A percentile compares a stretch with the other conserved stretches of the same genome.
phyloP scores from a whole-genome alignment of 1,140 invertebrate genomes.

The Sycophaga agraensis region DNA sequence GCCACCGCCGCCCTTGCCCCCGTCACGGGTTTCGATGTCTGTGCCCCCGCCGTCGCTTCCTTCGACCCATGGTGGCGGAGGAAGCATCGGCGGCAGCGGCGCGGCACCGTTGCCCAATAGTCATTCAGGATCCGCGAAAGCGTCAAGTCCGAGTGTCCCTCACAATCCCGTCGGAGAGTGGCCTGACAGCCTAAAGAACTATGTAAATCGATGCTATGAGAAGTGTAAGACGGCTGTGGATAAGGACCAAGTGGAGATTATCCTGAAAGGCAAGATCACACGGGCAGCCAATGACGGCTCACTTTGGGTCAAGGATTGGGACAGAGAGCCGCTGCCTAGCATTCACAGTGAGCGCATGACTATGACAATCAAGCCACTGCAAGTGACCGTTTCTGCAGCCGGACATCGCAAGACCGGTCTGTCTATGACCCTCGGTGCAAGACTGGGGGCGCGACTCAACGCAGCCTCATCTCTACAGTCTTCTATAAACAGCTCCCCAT shows the following conservation, averaged over 20 bases:
- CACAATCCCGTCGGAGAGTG: conserved; percentile 61
- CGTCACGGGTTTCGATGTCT: conserved; percentile 17
- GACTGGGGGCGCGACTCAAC: conserved; percentile 47
- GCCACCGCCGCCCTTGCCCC: conserved; percentile 27
- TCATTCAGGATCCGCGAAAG: too few relatives aligned
- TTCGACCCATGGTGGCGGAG: too few relatives aligned
- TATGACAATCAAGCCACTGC: conserved; percentile 58
- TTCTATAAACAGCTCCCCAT: conserved; percentile 40
- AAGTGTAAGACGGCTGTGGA: conserved; percentile 84
- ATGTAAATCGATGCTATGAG: conserved; percentile 88
- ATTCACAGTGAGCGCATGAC: conserved; percentile 76
- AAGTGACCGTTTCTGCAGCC: conserved; percentile 33
- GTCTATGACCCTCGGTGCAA: conserved; percentile 59
- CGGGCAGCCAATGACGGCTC: conserved; percentile 82
- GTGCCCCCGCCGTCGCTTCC: not conserved
- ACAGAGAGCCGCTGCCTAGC: conserved; percentile 84
- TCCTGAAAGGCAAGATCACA: conserved; percentile 90
- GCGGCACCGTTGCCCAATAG: too few relatives aligned
- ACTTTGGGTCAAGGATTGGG: conserved; percentile 89
- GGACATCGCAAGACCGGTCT: conserved; percentile 53
- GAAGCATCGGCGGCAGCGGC: too few relatives aligned
- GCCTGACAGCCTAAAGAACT: conserved; percentile 77
- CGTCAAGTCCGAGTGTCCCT: not conserved
- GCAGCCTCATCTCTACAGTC: conserved; percentile 12
- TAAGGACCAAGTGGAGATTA: conserved; percentile 91